Conservation (phyloP, 2,113 vertebrate genomes). For the Apeltes quadracus region DNA sequence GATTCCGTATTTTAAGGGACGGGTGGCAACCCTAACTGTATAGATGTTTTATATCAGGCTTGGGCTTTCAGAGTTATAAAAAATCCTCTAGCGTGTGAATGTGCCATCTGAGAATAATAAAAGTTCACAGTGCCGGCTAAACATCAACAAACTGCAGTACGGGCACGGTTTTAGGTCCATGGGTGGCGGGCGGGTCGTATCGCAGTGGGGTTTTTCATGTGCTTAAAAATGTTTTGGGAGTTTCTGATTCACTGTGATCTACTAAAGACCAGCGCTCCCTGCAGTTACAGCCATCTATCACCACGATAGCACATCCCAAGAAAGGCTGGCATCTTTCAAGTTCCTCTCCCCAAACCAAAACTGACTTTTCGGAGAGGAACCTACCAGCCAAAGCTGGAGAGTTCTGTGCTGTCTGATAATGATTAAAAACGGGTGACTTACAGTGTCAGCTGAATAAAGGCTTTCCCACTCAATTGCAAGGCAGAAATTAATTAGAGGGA, state of each 20-base stretch:
- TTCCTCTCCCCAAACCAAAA: background rate
- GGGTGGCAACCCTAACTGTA: too few relatives aligned
- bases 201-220: too few relatives aligned
- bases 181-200: background rate
- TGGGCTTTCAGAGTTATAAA: background rate
- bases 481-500: constrained; percentile 27
- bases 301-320: background rate
- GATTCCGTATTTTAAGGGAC: too few relatives aligned
- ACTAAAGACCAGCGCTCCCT: background rate
- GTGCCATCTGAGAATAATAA: background rate
- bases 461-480: background rate
- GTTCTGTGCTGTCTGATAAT: constrained; percentile 1
- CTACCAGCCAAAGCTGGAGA: background rate
- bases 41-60: background rate
- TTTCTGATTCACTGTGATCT: background rate
- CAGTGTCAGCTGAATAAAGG: constrained; percentile 5
- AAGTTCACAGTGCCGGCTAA: background rate
- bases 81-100: background rate
- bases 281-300: background rate
- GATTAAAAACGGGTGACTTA: constrained; percentile 3
- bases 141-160: background rate
- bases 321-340: background rate
- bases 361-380: background rate
- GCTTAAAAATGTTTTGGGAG: background rate
- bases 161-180: background rate